Base-by-base conservation (phyloP, 2,888 invertebrate species). In the Leptopterna dolabrata region DNA sequence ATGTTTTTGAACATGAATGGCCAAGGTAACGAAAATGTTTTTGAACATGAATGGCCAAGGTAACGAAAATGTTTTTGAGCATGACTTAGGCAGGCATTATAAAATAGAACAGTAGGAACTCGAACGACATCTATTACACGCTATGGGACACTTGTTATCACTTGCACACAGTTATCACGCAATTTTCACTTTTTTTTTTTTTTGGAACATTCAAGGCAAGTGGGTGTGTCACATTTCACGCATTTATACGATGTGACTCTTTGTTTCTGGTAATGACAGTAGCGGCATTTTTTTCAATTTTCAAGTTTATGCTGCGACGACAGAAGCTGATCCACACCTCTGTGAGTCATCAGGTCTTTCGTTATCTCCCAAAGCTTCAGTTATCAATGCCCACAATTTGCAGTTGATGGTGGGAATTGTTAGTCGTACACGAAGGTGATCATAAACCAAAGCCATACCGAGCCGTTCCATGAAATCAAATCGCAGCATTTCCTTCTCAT, bases 381-480 rank as follows among this genome's bases (percentile, higher is more conserved):
- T 83, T 70, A 41, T 83, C 71, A 55, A 70, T 73, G 11, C 43
- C 43, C 84, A 87, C 81, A 88, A 84, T 51, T 88, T 87, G 7
- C 70, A 27, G 41, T 84, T 87, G 14, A 88, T 80, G 63, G 82
- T 87, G 14, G 83, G 70, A 51, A 83, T 80, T 19, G 36, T 76
- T 36, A 88, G 70, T 78, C 88, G 78, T 63, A 45, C 51, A 63
- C 36, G 63, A 13, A 87, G 73, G 76, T 85, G 73, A 41, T 45
- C 19, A 70, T 80, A 47, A 70, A 71, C 36, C 24, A 86, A 47
- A 51, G 36, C 41, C 29, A 73, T 80, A 7, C 81, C 86, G 30
- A 86, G 45, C 63, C 36, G 73, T 73, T 86, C 81, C 24, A 88
- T 43, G 45, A 88, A 88, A 55, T 80, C 71, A 86, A 88, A 88